Evolutionary conservation across 2,888 invertebrate species (phyloP).

Genomic region (Oscheius sp.): DNA sequence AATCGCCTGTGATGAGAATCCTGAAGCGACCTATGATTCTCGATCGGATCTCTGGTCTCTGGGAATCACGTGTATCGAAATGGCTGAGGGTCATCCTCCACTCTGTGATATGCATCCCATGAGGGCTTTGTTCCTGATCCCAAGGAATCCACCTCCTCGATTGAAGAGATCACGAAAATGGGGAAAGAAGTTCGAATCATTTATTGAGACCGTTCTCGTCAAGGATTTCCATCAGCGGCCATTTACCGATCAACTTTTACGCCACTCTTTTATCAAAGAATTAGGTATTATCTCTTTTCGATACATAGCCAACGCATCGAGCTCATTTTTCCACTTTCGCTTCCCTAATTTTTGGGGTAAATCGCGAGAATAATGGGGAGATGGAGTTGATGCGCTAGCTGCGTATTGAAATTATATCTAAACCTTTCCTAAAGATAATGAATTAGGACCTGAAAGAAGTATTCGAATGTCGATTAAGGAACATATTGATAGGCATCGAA

Average conservation of each 20-base stretch:
- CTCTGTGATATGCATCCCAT: slow-evolving; percentile 99
- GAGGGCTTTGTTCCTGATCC: slow-evolving; percentile 78
- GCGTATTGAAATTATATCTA: too few species aligned
- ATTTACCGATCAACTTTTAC: slow-evolving; percentile 92
- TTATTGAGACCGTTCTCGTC: slow-evolving; percentile 88
- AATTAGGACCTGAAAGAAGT: slow-evolving; percentile 94
- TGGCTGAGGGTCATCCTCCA: slow-evolving; percentile 85
- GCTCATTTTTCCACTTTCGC: too few species aligned
- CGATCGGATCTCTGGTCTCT: slow-evolving; percentile 77
- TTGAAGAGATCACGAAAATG: slow-evolving; percentile 78
- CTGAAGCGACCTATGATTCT: slow-evolving; percentile 97
- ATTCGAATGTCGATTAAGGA: slow-evolving; percentile 98
- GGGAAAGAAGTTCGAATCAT: slow-evolving; percentile 90
- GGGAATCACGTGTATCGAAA: slow-evolving; percentile 94
- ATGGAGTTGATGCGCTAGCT: too few species aligned
- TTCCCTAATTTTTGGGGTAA: too few species aligned
- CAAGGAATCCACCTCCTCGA: slow-evolving; percentile 91
- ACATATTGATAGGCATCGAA: slow-evolving; percentile 85
- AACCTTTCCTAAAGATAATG: too few species aligned
- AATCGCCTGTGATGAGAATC: slow-evolving; percentile 99
- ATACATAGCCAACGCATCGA: too few species aligned
- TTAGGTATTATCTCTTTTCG: too few species aligned
- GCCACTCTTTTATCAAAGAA: slow-evolving; percentile 94
- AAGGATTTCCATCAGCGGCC: slow-evolving; percentile 99
- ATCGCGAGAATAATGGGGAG: too few species aligned